These are phyloP conservation scores for Romanomermis culicivorax DNA, from an alignment of 2,888 invertebrate species.

Conservation along the genomic window DNA sequence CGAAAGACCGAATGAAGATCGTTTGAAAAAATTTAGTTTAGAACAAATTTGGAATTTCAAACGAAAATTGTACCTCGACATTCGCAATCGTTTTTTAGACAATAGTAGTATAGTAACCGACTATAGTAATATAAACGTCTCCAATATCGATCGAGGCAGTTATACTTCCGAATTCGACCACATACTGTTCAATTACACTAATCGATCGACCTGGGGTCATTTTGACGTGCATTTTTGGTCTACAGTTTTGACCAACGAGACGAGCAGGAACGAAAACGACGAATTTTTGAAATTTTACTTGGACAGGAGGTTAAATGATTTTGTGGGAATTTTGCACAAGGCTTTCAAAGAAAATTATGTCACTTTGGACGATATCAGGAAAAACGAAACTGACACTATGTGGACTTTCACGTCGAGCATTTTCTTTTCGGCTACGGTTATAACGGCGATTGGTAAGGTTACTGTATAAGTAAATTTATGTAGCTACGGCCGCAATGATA, in stretches of 20 bases:
- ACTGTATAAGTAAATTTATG: too few species aligned
- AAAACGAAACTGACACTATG: conserved; percentile 6
- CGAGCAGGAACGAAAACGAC: too few species aligned
- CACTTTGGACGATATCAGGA: conserved; percentile 4
- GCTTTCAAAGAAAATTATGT: conserved; percentile 9
- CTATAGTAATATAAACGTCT: background rate
- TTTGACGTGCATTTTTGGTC: background rate
- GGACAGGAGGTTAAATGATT: background rate
- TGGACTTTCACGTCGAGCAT: conserved; percentile 26
- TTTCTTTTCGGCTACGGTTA: conserved; percentile 28
- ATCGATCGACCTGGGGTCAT: too few species aligned
- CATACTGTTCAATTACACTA: background rate
- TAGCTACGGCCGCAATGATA: too few species aligned
- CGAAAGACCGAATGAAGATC: conserved; percentile 8
- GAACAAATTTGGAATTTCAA: conserved; percentile 1
- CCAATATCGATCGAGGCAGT: background rate
- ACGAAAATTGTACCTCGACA: background rate
- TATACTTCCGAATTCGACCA: background rate
- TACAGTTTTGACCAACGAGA: background rate
- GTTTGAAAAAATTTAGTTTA: conserved; percentile 6
- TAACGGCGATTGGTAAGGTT: conserved; percentile 25
- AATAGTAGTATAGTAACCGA: background rate
- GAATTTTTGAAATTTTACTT: background rate
- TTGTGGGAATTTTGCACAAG: background rate
- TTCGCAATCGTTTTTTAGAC: background rate